Percentiles rank a stretch among this genome's conserved stretches.
phyloP scores from a whole-genome alignment of 2,797 vertebrate genomes.

The Ara ararauna region DNA sequence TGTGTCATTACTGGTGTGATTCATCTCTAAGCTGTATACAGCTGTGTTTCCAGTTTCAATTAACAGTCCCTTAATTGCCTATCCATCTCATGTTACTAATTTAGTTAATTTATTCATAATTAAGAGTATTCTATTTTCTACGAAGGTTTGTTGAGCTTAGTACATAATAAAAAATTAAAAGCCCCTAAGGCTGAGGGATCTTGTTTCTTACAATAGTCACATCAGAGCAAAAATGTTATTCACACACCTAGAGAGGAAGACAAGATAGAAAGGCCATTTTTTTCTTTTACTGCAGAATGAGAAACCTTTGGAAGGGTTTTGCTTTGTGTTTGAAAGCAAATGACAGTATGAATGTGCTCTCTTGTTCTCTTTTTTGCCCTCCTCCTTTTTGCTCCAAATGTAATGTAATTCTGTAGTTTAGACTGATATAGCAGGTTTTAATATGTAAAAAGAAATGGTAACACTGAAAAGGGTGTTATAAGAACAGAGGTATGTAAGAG shows the following conservation, averaged over 20 bases:
- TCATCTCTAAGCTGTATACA: constrained; percentile 82
- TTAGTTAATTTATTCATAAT: constrained; percentile 88
- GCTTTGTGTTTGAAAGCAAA: constrained; percentile 64
- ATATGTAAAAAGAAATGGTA: neutral
- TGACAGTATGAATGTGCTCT: neutral
- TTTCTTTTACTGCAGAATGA: constrained; percentile 50
- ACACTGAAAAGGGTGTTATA: neutral
- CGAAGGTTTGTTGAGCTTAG: constrained; percentile 77
- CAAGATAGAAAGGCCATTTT: constrained; percentile 46
- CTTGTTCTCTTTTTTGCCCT: constrained; percentile 32
- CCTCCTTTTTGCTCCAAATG: constrained; percentile 33
- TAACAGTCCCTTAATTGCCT: constrained; percentile 84
- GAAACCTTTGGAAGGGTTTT: constrained; percentile 55
- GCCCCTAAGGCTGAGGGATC: constrained; percentile 61
- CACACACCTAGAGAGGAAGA: constrained; percentile 49
- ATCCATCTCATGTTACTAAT: constrained; percentile 84
- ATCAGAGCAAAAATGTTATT: constrained; percentile 74
- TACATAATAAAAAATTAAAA: constrained; percentile 70
- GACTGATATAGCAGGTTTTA: constrained; percentile 42
- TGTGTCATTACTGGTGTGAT: constrained; percentile 83
- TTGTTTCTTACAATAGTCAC: constrained; percentile 74
- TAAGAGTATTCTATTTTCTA: constrained; percentile 84
- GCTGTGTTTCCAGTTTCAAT: constrained; percentile 86
- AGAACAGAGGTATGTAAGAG: constrained; percentile 11
- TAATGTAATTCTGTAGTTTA: neutral